Evolutionary conservation across 2,888 invertebrate genomes (phyloP).

Genomic region (Conops quadrifasciatus): DNA sequence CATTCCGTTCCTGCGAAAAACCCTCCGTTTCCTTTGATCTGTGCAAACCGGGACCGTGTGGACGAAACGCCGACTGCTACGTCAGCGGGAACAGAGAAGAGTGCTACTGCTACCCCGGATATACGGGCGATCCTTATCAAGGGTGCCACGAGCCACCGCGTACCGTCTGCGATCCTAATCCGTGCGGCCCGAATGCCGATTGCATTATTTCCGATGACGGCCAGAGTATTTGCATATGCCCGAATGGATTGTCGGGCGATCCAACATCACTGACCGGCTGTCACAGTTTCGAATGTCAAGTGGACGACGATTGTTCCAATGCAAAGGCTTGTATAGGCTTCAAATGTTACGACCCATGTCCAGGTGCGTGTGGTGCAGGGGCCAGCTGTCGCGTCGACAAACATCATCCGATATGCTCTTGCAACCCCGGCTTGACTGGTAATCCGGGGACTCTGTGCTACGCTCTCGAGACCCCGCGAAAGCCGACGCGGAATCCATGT

Average conservation of each 20-base stretch:
- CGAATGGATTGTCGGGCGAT: slow-evolving; percentile 79
- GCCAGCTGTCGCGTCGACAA: slow-evolving; percentile 78
- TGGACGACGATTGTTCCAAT: slow-evolving; percentile 79
- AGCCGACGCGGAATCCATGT: slow-evolving; percentile 74
- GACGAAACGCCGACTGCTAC: slow-evolving; percentile 84
- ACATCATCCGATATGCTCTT: slow-evolving; percentile 83
- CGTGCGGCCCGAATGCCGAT: slow-evolving; percentile 81
- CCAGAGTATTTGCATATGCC: slow-evolving; percentile 77
- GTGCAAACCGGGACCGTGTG: slow-evolving; percentile 85
- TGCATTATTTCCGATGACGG: slow-evolving; percentile 76
- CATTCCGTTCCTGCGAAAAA: slow-evolving; percentile 77
- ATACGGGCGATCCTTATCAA: slow-evolving; percentile 80
- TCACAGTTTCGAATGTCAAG: slow-evolving; percentile 80
- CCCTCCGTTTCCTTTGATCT: slow-evolving; percentile 71
- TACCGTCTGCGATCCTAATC: slow-evolving; percentile 79
- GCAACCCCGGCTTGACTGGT: slow-evolving; percentile 76
- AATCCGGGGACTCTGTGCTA: slow-evolving; percentile 81
- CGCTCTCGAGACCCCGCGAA: slow-evolving; percentile 67
- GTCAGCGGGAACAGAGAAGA: slow-evolving; percentile 82
- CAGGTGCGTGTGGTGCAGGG: slow-evolving; percentile 80
- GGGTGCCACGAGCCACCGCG: slow-evolving; percentile 77
- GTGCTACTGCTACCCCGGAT: slow-evolving; percentile 82
- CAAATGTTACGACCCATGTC: slow-evolving; percentile 82
- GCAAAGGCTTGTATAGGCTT: slow-evolving; percentile 82
- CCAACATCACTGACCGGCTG: slow-evolving; percentile 78